Percentiles rank a stretch among this genome's conserved stretches.
Conservation (phyloP, 2,113 vertebrate genomes). For the Helogale parvula region DNA sequence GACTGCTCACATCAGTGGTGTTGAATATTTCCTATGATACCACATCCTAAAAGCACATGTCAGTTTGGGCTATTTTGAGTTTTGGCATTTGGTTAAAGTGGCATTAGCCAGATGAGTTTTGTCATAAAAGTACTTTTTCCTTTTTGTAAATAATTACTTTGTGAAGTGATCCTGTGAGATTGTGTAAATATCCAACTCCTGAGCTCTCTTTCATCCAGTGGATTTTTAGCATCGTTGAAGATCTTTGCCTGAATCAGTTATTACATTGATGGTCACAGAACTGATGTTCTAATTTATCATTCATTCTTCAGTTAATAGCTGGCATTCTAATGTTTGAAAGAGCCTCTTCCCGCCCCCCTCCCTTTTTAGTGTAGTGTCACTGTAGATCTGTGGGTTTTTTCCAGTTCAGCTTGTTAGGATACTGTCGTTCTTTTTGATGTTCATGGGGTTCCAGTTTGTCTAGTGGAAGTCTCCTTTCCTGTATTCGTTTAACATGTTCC, state of each 20-base stretch:
- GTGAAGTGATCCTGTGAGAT: not conserved
- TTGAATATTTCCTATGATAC: not conserved
- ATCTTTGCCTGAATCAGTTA: not conserved
- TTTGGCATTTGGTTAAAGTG: not conserved
- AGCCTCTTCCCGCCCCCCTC: too few species aligned
- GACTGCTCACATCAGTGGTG: not conserved
- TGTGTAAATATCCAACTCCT: not conserved
- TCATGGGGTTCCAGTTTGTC: not conserved
- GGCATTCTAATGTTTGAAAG: slow-evolving; percentile 4
- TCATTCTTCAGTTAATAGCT: not conserved
- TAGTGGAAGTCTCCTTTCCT: not conserved
- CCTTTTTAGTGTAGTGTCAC: not conserved
- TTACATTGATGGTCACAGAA: not conserved
- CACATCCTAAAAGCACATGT: not conserved
- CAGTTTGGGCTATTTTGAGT: not conserved
- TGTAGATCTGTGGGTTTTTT: not conserved
- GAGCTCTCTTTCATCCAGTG: not conserved
- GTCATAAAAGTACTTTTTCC: not conserved
- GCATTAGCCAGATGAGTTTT: not conserved
- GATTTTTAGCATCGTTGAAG: not conserved
- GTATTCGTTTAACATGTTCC: not conserved
- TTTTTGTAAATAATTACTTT: not conserved
- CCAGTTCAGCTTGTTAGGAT: not conserved
- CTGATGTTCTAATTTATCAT: not conserved
- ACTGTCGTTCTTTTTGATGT: not conserved